A percentile compares a stretch with the other conserved stretches of the same genome.
Evolutionary conservation across 2,113 vertebrate genomes (phyloP).

Genomic region (Eubucco bourcierii): DNA sequence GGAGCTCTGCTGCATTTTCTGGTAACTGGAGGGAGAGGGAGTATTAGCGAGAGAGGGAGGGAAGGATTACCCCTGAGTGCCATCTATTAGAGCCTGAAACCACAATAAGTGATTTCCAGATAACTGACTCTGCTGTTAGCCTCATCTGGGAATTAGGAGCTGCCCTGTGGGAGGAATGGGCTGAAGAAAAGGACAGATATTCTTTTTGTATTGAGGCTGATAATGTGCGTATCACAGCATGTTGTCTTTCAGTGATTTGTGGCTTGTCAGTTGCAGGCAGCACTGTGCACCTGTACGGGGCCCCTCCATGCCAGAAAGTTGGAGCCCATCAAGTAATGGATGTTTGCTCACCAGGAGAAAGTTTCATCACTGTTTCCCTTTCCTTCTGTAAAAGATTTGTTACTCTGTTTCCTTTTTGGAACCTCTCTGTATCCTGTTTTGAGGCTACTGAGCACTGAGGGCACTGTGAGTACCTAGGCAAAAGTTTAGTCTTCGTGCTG

Average conservation of each 20-base stretch:
- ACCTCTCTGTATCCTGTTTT: neutral
- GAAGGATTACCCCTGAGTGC: constrained; percentile 13
- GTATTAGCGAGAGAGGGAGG: neutral
- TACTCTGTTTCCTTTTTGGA: neutral
- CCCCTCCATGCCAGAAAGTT: neutral
- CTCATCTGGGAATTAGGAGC: neutral
- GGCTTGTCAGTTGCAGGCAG: neutral
- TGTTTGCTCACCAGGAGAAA: neutral
- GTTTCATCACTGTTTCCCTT: neutral
- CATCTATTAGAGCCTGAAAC: constrained; percentile 14
- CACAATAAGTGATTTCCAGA: neutral
- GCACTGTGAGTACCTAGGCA: rapidly evolving
- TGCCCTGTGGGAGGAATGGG: neutral
- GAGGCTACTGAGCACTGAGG: neutral
- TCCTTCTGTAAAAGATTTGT: neutral
- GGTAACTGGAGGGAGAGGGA: constrained; percentile 25
- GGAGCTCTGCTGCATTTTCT: constrained; percentile 23
- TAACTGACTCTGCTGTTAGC: neutral
- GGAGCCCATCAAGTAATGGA: neutral
- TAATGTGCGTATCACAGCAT: neutral
- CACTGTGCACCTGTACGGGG: neutral
- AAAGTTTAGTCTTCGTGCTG: neutral
- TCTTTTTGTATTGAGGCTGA: neutral
- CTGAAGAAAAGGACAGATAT: neutral
- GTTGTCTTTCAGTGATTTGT: neutral